phyloP scores from a whole-genome alignment of 2,888 invertebrate species.

The Eupithecia subfuscata region DNA sequence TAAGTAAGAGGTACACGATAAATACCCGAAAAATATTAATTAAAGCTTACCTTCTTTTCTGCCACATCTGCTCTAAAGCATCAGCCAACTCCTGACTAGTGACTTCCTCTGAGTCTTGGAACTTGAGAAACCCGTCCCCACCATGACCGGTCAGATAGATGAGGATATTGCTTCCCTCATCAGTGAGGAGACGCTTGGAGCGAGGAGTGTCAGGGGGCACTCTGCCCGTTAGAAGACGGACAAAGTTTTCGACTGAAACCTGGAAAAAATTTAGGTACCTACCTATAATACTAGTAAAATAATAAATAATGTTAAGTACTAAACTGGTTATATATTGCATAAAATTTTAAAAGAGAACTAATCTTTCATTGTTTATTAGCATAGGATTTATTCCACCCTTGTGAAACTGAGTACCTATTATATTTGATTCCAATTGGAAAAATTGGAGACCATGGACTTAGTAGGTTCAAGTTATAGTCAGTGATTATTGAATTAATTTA shows the following conservation, averaged over 20 bases:
- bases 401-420: too few relatives aligned
- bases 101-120: slow-evolving; percentile 99
- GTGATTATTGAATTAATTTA: not conserved
- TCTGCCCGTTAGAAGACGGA: slow-evolving; percentile 96
- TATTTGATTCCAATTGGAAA: too few relatives aligned
- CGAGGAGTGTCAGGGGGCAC: slow-evolving; percentile 96
- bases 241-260: slow-evolving; percentile 99
- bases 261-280: slow-evolving; percentile 57
- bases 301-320: too few relatives aligned
- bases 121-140: slow-evolving; percentile 99
- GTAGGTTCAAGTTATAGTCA: too few relatives aligned
- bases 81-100: slow-evolving; percentile 99
- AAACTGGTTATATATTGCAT: too few relatives aligned
- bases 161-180: slow-evolving; percentile 98
- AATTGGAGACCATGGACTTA: too few relatives aligned
- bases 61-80: slow-evolving; percentile 99
- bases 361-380: too few relatives aligned
- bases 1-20: too few relatives aligned
- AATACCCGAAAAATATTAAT: too few relatives aligned
- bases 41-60: slow-evolving; percentile 91
- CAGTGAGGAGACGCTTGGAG: slow-evolving; percentile 96
- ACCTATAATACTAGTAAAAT: not conserved
- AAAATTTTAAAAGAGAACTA: too few relatives aligned
- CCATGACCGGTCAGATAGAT: slow-evolving; percentile 98
- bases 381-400: too few relatives aligned